phyloP scores from a whole-genome alignment of 2,888 invertebrate genomes.

The Pyralis farinalis region DNA sequence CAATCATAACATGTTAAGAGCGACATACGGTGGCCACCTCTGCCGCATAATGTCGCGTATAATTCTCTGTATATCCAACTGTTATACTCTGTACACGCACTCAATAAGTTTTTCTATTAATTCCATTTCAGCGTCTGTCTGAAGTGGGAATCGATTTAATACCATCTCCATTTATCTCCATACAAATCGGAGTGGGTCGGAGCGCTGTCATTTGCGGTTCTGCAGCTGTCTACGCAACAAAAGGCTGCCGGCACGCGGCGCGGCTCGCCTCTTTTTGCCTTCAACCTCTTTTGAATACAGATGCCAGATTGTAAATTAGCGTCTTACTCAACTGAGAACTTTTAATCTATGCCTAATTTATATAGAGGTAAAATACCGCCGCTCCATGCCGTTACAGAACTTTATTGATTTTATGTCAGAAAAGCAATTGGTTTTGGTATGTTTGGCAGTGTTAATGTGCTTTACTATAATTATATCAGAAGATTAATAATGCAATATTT shows the following conservation, averaged over 20 bases:
- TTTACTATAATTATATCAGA: too few species aligned
- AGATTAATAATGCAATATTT: too few species aligned
- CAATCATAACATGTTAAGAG: too few species aligned
- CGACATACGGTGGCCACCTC: too few species aligned
- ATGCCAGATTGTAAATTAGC: conserved; percentile 37
- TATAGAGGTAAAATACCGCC: too few species aligned
- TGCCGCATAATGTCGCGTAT: too few species aligned
- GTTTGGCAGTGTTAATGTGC: too few species aligned
- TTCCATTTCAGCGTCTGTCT: conserved; percentile 23
- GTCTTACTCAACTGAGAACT: conserved; percentile 11
- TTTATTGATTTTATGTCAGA: too few species aligned
- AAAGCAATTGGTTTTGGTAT: too few species aligned
- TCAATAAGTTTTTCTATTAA: conserved; percentile 27
- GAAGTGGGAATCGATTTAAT: conserved; percentile 39
- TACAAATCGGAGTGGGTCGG: conserved; percentile 43
- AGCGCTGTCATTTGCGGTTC: conserved; percentile 38
- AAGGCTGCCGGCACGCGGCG: conserved; percentile 26
- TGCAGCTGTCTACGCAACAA: conserved; percentile 39
- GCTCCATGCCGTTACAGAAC: too few species aligned
- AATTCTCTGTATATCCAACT: too few species aligned
- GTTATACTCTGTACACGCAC: too few species aligned
- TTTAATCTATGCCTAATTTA: neutral
- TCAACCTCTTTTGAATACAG: conserved; percentile 38
- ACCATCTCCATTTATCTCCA: conserved; percentile 48
- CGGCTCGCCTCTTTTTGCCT: conserved; percentile 32